These are phyloP conservation scores for Leptothorax acervorum DNA, from an alignment of 2,888 invertebrate species.

Conservation along the genomic window DNA sequence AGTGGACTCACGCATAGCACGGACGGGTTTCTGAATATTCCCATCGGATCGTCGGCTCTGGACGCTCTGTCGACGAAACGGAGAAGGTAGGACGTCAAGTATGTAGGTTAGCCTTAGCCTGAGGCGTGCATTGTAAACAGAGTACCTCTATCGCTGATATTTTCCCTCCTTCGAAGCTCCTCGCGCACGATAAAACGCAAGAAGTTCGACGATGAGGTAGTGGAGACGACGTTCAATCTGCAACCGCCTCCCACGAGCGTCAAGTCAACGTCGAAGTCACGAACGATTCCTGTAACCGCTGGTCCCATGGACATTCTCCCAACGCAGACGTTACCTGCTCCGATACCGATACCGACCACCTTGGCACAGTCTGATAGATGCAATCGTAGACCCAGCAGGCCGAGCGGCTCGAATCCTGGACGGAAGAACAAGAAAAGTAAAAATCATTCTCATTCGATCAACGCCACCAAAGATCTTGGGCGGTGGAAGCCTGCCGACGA, in stretches of 20 bases:
- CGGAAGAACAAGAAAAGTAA: constrained; percentile 86
- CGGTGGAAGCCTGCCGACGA: constrained; percentile 99
- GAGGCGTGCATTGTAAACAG: background rate
- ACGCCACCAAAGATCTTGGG: constrained; percentile 93
- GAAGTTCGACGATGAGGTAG: constrained; percentile 98
- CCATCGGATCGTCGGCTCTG: constrained; percentile 80
- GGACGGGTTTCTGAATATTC: constrained; percentile 80
- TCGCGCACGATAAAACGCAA: constrained; percentile 97
- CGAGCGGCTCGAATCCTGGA: constrained; percentile 81
- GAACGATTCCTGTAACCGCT: constrained; percentile 80
- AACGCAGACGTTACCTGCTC: constrained; percentile 78
- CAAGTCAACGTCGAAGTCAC: constrained; percentile 81
- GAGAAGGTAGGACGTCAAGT: constrained; percentile 77
- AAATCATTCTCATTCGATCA: constrained; percentile 89
- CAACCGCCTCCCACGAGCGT: constrained; percentile 82
- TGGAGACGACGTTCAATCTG: constrained; percentile 88
- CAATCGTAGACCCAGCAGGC: constrained; percentile 81
- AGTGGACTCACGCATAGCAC: constrained; percentile 74
- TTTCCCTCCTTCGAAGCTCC: constrained; percentile 88
- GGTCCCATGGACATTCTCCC: constrained; percentile 79
- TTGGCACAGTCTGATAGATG: constrained; percentile 80
- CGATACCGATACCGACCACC: constrained; percentile 77
- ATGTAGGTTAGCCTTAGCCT: background rate
- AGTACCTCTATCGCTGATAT: background rate
- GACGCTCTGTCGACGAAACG: constrained; percentile 83